Evolutionary conservation across 2,113 vertebrate species (phyloP).

Genomic region (Ictalurus punctatus): DNA sequence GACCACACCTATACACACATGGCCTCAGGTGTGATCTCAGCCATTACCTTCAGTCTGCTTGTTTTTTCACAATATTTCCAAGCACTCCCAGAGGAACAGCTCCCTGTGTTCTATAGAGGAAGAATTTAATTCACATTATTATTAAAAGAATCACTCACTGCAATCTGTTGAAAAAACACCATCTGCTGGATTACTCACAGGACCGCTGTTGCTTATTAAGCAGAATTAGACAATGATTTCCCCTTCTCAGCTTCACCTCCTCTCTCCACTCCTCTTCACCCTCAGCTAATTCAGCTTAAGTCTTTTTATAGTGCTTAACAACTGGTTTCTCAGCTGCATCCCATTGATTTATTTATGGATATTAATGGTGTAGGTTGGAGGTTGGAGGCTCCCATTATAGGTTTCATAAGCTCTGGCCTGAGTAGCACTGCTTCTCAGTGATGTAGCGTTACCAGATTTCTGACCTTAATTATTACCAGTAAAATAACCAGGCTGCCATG

Average conservation of each 20-base stretch:
- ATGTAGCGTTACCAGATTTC: background rate
- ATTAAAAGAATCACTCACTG: slow-evolving; percentile 68
- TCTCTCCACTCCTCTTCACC: background rate
- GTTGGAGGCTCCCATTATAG: background rate
- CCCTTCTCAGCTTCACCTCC: slow-evolving; percentile 47
- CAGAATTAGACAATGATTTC: slow-evolving; percentile 69
- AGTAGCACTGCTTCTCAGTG: background rate
- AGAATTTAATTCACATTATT: slow-evolving; percentile 69
- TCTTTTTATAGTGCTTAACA: slow-evolving; percentile 46
- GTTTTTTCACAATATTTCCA: slow-evolving; percentile 60
- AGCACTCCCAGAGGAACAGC: slow-evolving; percentile 60
- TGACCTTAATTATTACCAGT: background rate
- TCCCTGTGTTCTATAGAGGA: slow-evolving; percentile 58
- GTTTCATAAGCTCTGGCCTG: background rate
- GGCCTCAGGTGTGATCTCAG: slow-evolving; percentile 63
- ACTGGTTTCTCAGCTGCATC: slow-evolving; percentile 46
- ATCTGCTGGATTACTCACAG: slow-evolving; percentile 65
- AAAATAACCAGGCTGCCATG: background rate
- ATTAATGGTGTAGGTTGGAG: slow-evolving; percentile 42
- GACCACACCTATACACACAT: slow-evolving; percentile 1
- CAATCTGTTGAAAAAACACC: slow-evolving; percentile 70
- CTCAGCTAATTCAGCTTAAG: slow-evolving; percentile 52
- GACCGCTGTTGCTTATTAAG: slow-evolving; percentile 66
- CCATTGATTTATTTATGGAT: slow-evolving; percentile 56
- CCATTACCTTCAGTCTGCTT: slow-evolving; percentile 59